Base-by-base conservation (phyloP, 1,140 invertebrate species). In the Zaprionus kolodkinae region DNA sequence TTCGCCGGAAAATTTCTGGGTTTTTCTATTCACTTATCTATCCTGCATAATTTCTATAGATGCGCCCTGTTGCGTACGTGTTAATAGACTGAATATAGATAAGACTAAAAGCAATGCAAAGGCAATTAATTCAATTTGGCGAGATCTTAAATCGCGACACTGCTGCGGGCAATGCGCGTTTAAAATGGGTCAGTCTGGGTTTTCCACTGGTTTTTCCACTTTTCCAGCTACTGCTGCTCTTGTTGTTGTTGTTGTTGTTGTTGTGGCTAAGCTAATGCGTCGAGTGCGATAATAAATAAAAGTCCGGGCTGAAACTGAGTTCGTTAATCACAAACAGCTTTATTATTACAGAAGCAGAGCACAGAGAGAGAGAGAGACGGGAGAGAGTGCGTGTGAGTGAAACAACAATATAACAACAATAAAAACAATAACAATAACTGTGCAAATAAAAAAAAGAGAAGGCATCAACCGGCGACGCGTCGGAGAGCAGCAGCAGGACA, bases 361-460 rank as follows among this genome's bases (percentile, higher is more conserved):
- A 21, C 21, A 2, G 21, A 21, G 21, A 43, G 40, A 6, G 38
- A 6, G 36, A 12, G 11, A 3, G 40, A 15, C n/a, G 40, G 0
- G n/a, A 15, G 13, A n/a, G 13, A 40, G 38, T 40, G 38, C 11
- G 13, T n/a, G 38, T 48, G 17, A 48, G n/a, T 17, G 15, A 3
- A 40, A 27, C 33, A 45, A 25, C 40, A 75, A 62, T 27, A 38
- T 43, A 33, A 35, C 48, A 35, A 55, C 40, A 61, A 84, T 21
- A 27, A 36, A 38, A 35, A 35, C 33, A 30, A 50, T 50, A 50
- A 50, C 11, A 50, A 50, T 50, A 50, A 50, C 10, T 25, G 45
- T 50, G 45, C 17, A 21, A 65, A 56, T 45, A 61, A 78, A 45
- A 43, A 45, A 61, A 80, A 15, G 15, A 43, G n/a, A n/a, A 10